phyloP scores from a whole-genome alignment of 2,888 invertebrate genomes.

The Geophilus truncorum region DNA sequence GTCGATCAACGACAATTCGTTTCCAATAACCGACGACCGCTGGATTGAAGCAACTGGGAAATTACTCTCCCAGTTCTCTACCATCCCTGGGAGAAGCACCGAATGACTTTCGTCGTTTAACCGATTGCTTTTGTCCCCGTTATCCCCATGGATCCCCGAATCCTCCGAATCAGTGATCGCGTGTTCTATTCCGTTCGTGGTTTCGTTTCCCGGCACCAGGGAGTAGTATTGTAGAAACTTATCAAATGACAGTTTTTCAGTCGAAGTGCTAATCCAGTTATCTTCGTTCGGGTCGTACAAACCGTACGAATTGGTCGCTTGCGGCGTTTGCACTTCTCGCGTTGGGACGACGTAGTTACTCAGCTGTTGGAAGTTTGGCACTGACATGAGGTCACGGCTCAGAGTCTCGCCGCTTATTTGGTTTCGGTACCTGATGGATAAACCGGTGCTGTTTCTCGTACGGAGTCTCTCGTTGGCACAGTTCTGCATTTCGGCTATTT shows the following conservation, averaged over 20 bases:
- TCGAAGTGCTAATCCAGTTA: background rate
- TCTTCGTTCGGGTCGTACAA: background rate
- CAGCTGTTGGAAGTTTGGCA: conserved; percentile 59
- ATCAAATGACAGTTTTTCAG: background rate
- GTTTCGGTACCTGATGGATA: background rate
- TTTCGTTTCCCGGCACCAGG: background rate
- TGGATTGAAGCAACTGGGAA: background rate
- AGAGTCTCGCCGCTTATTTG: conserved; percentile 28
- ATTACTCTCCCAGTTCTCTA: background rate
- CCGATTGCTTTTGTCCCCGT: background rate
- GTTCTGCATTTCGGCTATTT: conserved; percentile 23
- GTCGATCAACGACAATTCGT: conserved; percentile 29
- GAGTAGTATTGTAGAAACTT: conserved; percentile 30
- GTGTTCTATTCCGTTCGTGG: background rate
- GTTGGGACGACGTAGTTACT: background rate
- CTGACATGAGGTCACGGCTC: conserved; percentile 64
- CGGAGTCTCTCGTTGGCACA: background rate
- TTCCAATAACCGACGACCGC: background rate
- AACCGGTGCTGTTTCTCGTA: background rate
- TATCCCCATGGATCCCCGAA: conserved; percentile 32
- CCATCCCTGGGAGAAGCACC: conserved; percentile 23
- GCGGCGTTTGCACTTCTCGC: conserved; percentile 25
- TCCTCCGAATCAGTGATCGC: conserved; percentile 31
- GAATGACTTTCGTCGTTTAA: background rate
- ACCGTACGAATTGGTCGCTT: background rate